A percentile compares a stretch with the other conserved stretches of the same genome.
phyloP scores from a whole-genome alignment of 2,888 invertebrate genomes.

The Pachliopta kotzebuea region DNA sequence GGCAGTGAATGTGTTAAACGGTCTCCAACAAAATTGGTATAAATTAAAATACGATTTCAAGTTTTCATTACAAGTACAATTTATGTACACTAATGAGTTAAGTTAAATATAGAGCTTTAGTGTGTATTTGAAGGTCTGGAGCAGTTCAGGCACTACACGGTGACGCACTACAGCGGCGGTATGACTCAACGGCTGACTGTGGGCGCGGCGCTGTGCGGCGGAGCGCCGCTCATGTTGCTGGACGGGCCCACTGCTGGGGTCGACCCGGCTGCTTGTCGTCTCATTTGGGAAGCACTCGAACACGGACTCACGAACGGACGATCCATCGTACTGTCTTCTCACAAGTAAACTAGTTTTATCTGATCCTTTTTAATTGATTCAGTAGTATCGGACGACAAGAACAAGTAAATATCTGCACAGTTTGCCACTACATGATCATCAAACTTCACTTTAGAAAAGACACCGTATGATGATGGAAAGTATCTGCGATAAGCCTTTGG shows the following conservation, averaged over 20 bases:
- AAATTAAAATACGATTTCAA: too few relatives aligned
- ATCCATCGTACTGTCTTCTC: constrained; percentile 66
- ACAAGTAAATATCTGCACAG: too few relatives aligned
- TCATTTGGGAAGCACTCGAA: constrained; percentile 81
- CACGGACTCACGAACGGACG: constrained; percentile 75
- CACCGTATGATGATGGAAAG: too few relatives aligned
- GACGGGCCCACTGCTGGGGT: constrained; percentile 87
- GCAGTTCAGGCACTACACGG: constrained; percentile 29
- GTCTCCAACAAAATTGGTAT: too few relatives aligned
- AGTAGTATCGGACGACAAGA: too few relatives aligned
- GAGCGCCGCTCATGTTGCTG: constrained; percentile 81
- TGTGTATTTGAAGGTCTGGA: constrained; percentile 21
- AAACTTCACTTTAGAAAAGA: too few relatives aligned
- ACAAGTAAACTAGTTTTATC: constrained; percentile 13
- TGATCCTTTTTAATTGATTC: neutral
- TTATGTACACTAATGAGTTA: too few relatives aligned
- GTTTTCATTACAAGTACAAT: too few relatives aligned
- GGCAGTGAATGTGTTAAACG: too few relatives aligned
- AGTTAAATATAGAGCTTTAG: neutral
- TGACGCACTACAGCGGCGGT: constrained; percentile 82
- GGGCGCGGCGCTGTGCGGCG: constrained; percentile 34
- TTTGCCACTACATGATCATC: too few relatives aligned
- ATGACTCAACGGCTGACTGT: constrained; percentile 81
- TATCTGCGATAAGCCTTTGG: too few relatives aligned
- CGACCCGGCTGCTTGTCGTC: constrained; percentile 82